Evolutionary conservation across 2,113 vertebrate genomes (phyloP).

Genomic region (Seriola rivoliana): DNA sequence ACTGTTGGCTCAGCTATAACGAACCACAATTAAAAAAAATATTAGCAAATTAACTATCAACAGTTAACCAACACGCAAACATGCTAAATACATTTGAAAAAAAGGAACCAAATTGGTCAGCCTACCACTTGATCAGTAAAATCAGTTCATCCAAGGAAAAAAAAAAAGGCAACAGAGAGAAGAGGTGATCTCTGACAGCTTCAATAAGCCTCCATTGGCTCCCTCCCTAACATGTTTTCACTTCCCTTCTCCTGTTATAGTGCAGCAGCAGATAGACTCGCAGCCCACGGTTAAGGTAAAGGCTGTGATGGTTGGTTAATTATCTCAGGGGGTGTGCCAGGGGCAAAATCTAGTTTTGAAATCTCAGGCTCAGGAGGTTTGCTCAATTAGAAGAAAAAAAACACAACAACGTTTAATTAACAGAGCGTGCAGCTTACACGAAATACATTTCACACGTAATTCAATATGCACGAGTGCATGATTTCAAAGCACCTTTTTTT

Average conservation of each 20-base stretch:
- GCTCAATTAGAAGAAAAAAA: slow-evolving; percentile 70
- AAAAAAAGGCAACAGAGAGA: slow-evolving; percentile 18
- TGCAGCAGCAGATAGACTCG: slow-evolving; percentile 62
- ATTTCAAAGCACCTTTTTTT: slow-evolving; percentile 62
- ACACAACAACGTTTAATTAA: slow-evolving; percentile 81
- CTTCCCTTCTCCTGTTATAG: slow-evolving; percentile 52
- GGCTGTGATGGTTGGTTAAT: slow-evolving; percentile 77
- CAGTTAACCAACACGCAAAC: not conserved
- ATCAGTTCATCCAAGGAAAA: slow-evolving; percentile 1
- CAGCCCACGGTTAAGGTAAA: slow-evolving; percentile 58
- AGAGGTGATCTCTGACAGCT: slow-evolving; percentile 52
- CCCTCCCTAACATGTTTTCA: slow-evolving; percentile 43
- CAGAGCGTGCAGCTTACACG: slow-evolving; percentile 77
- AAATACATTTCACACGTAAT: slow-evolving; percentile 83
- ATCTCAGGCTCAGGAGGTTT: slow-evolving; percentile 80
- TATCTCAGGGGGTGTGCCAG: slow-evolving; percentile 81
- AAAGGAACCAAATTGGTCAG: slow-evolving; percentile 14
- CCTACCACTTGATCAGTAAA: slow-evolving; percentile 52
- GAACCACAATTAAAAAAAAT: not conserved
- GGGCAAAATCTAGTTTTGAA: slow-evolving; percentile 84
- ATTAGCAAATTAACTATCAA: not conserved
- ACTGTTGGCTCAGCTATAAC: not conserved
- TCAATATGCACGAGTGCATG: slow-evolving; percentile 76
- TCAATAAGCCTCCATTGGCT: slow-evolving; percentile 56
- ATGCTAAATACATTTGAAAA: not conserved